phyloP scores from a whole-genome alignment of 1,140 invertebrate genomes.

The Rhagoletis pomonella region DNA sequence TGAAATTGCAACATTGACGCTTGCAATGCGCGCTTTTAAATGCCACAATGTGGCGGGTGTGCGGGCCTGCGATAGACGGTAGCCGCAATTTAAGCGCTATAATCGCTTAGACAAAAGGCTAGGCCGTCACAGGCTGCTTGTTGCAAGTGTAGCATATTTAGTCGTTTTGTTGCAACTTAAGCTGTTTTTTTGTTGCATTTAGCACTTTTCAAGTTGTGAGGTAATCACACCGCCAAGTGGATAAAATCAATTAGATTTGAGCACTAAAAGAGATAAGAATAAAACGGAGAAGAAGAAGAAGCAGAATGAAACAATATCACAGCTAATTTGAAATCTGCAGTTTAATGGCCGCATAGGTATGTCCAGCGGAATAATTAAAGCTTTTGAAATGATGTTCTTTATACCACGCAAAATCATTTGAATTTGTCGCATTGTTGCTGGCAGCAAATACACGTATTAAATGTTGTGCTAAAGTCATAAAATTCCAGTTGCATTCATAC shows the following conservation, averaged over 20 bases:
- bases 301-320: conserved; percentile 1
- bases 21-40: not conserved
- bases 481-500: not conserved
- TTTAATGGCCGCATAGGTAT: conserved; percentile 2
- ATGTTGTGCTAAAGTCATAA: not conserved
- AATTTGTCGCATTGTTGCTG: conserved; percentile 20
- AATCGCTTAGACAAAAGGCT: not conserved
- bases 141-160: not conserved
- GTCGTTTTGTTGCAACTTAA: not conserved
- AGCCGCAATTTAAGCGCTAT: conserved; percentile 16
- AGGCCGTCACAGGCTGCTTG: not conserved
- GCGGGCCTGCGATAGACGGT: not conserved
- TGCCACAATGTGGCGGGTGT: conserved; percentile 26
- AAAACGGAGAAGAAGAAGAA: no score
- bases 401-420: not conserved
- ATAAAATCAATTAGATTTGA: conserved; percentile 24
- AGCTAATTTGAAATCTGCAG: conserved; percentile 12
- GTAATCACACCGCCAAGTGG: conserved; percentile 12
- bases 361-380: not conserved
- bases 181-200: conserved; percentile 25
- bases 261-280: not conserved
- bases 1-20: conserved; percentile 28
- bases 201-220: conserved; percentile 17
- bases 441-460: not conserved
- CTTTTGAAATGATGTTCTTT: not conserved